Conservation (phyloP, 2,797 vertebrate species). For the Sebastes cheni region DNA sequence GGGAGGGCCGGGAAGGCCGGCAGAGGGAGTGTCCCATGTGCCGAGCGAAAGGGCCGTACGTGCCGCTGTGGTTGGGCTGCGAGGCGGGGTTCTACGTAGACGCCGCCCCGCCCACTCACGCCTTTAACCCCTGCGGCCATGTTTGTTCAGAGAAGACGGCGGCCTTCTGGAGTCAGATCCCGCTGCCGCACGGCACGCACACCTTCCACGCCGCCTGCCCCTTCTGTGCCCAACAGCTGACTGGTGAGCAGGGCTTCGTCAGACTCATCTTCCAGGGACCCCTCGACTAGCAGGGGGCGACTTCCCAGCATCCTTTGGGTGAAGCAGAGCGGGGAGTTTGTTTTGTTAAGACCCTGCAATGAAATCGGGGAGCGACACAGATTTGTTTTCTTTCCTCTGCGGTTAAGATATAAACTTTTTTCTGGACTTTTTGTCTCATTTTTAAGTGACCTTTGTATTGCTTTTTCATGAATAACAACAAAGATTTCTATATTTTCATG, state of each 20-base stretch:
- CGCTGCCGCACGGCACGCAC: slow-evolving; percentile 96
- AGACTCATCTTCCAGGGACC: slow-evolving; percentile 99
- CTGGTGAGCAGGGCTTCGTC: slow-evolving; percentile 92
- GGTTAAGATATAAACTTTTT: slow-evolving; percentile 41
- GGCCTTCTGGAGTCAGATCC: slow-evolving; percentile 97
- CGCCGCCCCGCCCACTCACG: slow-evolving; percentile 94
- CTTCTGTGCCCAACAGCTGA: slow-evolving; percentile 95
- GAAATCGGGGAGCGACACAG: slow-evolving; percentile 19
- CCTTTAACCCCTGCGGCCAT: slow-evolving; percentile 95
- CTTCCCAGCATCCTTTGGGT: slow-evolving; percentile 28
- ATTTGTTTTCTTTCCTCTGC: slow-evolving; percentile 40
- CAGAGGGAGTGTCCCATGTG: slow-evolving; percentile 98
- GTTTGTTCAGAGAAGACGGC: slow-evolving; percentile 98
- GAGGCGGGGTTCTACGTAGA: slow-evolving; percentile 97
- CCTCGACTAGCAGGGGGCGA: slow-evolving; percentile 85
- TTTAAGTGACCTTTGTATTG: slow-evolving; percentile 87
- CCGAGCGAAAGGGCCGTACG: slow-evolving; percentile 93
- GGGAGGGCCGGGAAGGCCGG: slow-evolving; percentile 85
- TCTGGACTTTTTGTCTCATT: slow-evolving; percentile 64
- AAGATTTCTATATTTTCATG: slow-evolving; percentile 86
- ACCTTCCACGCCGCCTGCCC: slow-evolving; percentile 98
- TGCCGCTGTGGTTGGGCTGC: slow-evolving; percentile 96
- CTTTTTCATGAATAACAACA: slow-evolving; percentile 80
- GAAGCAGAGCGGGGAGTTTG: background rate
- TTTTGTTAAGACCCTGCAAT: slow-evolving; percentile 15